Evolutionary conservation across 2,797 vertebrate species (phyloP), one percentile per base, ranked within the genome.

Genomic region (Chrysocyon brachyurus): DNA sequence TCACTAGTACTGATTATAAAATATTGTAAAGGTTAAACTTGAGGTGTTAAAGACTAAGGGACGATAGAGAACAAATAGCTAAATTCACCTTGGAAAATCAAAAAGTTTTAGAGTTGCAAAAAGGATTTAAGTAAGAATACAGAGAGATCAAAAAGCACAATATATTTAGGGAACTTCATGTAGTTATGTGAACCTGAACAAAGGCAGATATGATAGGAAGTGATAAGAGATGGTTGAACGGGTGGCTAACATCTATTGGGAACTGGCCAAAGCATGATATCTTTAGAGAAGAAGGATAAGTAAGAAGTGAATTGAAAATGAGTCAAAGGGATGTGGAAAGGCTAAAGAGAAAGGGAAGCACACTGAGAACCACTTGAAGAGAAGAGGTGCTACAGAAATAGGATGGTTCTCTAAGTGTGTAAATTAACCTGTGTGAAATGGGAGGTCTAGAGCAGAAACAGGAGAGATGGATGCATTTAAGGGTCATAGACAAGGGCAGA

Each of bases 11-110:
- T 70, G 90, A 82, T 91, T 70, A 78, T 59, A 68, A 87, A 87
- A 57, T 93, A 72, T 59, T 79, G 12, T 15, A 16, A 96, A 83
- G n/a, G 15, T 86, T 95, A 95, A 87, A 91, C 59, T n/a, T 79
- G 52, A 64, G 11, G 5, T 66, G 40, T 70, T 6, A 77, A 83
- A 95, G 6, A 5, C 33, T 87, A 82, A 64, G 6, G 0, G 5
- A 54, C 3, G 84, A 40, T 64, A 46, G n/a, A 84, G 12, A 77
- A 63, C 1, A 31, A 70, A 57, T n/a, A 0, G 14, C 22, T 36
- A 78, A 75, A 89, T 56, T 73, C 86, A 89, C 9, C 2, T 31
- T 91, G 31, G 8, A 1, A 93, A 93, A 64, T 63, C 0, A 81
- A 36, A 85, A 93, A 87, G 87, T 56, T 93, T 63, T 63, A 83